phyloP scores from a whole-genome alignment of 2,113 vertebrate genomes.

The Spea multiplicata region DNA sequence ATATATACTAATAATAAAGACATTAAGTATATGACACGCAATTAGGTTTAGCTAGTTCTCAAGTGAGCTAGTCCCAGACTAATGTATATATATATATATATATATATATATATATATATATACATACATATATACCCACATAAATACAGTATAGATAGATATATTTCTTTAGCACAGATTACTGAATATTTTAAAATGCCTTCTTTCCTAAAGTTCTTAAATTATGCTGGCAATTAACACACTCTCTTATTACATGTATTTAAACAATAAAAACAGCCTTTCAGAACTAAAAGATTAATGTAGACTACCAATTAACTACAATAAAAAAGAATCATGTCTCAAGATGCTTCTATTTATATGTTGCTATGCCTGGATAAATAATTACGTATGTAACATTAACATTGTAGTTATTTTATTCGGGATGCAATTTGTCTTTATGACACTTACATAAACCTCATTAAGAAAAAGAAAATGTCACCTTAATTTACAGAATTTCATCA shows the following conservation, averaged over 20 bases:
- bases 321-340: neutral
- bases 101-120: too few species aligned
- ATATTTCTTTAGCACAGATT: too few species aligned
- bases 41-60: too few species aligned
- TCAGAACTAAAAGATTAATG: constrained; percentile 33
- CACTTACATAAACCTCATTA: neutral
- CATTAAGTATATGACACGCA: too few species aligned
- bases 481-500: too few species aligned
- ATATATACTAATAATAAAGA: too few species aligned
- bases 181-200: neutral
- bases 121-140: too few species aligned
- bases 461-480: neutral
- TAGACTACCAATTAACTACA: constrained; percentile 17
- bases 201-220: neutral
- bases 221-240: constrained; percentile 7
- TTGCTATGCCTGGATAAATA: neutral
- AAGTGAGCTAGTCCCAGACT: too few species aligned
- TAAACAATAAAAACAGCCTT: constrained; percentile 16
- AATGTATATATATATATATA: too few species aligned
- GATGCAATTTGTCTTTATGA: constrained; percentile 10
- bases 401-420: constrained; percentile 9
- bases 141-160: too few species aligned
- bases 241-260: constrained; percentile 20
- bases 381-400: constrained; percentile 4
- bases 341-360: constrained; percentile 1